Evolutionary conservation across 2,888 invertebrate genomes (phyloP).

Genomic region (Nysson spinosus): DNA sequence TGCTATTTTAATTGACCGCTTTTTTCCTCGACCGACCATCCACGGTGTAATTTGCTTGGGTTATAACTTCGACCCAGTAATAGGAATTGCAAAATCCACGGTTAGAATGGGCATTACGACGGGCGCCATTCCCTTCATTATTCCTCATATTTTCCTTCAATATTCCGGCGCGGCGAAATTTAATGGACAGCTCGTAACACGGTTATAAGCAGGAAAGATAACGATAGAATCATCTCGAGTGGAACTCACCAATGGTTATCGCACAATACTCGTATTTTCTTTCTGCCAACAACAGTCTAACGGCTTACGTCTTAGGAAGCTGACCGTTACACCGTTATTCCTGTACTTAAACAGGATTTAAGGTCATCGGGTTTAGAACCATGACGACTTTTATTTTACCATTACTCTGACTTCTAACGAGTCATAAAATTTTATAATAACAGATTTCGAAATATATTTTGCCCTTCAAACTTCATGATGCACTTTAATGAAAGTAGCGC

Average conservation of each 20-base stretch:
- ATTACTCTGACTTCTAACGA: not conserved
- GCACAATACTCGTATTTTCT: slow-evolving; percentile 18
- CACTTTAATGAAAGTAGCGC: too few relatives aligned
- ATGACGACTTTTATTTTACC: slow-evolving; percentile 1
- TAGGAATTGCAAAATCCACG: not conserved
- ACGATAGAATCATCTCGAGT: slow-evolving; percentile 28
- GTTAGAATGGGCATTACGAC: slow-evolving; percentile 19
- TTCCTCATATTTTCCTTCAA: not conserved
- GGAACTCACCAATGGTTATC: slow-evolving; percentile 38
- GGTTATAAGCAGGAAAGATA: slow-evolving; percentile 16
- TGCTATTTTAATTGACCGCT: too few relatives aligned
- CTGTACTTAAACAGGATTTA: slow-evolving; percentile 25
- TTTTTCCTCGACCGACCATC: too few relatives aligned
- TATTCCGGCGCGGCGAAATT: slow-evolving; percentile 13
- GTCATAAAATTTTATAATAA: not conserved
- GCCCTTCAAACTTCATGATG: too few relatives aligned
- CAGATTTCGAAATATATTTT: not conserved
- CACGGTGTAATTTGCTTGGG: too few relatives aligned
- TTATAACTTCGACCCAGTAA: not conserved
- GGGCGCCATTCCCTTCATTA: not conserved
- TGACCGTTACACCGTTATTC: slow-evolving; percentile 40
- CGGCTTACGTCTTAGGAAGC: slow-evolving; percentile 33
- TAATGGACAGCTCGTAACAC: slow-evolving; percentile 11
- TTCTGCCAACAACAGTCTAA: slow-evolving; percentile 30
- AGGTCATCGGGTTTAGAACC: slow-evolving; percentile 7